These are phyloP conservation scores for Caenorhabditis latens DNA, from an alignment of 1,140 invertebrate genomes.

Conservation along the genomic window DNA sequence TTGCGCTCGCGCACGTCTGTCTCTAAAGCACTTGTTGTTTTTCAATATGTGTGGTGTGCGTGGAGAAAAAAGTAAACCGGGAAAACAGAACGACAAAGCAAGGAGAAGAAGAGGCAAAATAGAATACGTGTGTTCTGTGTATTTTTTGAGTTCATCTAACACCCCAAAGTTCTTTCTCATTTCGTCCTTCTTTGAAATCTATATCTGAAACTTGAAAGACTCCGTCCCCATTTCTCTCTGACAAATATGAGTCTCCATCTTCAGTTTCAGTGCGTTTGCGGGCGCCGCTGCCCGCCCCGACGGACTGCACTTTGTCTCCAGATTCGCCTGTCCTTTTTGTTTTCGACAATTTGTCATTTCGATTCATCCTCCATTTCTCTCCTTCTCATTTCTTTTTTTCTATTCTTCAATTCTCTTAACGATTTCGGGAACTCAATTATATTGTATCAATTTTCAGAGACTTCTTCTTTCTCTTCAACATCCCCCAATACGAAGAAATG, in stretches of 20 bases:
- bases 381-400: neutral
- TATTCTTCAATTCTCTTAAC: slow-evolving; percentile 12
- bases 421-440: neutral
- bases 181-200: too few species aligned
- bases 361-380: neutral
- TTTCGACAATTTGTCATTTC: slow-evolving; percentile 54
- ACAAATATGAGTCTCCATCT: slow-evolving; percentile 42
- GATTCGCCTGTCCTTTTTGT: slow-evolving; percentile 50
- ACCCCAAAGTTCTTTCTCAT: too few species aligned
- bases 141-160: neutral
- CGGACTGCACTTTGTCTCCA: slow-evolving; percentile 43
- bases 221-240: neutral
- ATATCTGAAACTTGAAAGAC: neutral
- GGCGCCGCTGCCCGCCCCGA: neutral
- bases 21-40: slow-evolving; percentile 53
- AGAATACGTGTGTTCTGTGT: slow-evolving; percentile 1
- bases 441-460: slow-evolving; percentile 39
- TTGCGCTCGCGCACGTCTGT: slow-evolving; percentile 16
- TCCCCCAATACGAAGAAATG: neutral
- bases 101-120: slow-evolving; percentile 18
- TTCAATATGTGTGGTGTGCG: slow-evolving; percentile 41
- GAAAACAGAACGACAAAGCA: slow-evolving; percentile 13
- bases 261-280: slow-evolving; percentile 19
- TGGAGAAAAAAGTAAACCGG: slow-evolving; percentile 6
- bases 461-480: too few species aligned